These are phyloP conservation scores for Hypselothyrea guttata DNA, from an alignment of 2,888 invertebrate species.

Conservation along the genomic window DNA sequence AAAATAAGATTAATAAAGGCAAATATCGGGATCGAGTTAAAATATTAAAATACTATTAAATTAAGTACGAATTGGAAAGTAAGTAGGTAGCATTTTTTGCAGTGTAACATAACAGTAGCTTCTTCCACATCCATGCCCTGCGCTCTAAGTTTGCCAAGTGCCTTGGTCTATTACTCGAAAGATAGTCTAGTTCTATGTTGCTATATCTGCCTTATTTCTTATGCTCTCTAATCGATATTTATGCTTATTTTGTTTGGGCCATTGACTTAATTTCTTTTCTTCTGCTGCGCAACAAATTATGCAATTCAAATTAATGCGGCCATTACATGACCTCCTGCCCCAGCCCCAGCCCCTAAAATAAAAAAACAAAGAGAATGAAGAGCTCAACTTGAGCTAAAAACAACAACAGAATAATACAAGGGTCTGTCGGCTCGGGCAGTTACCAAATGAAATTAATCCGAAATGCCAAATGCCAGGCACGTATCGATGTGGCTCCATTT, in stretches of 20 bases:
- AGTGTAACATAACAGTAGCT: neutral
- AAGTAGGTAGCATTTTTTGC: too few species aligned
- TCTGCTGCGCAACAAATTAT: slow-evolving; percentile 68
- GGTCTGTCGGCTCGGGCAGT: slow-evolving; percentile 17
- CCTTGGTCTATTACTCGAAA: slow-evolving; percentile 37
- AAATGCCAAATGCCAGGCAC: slow-evolving; percentile 76
- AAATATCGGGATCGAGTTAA: too few species aligned
- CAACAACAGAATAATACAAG: slow-evolving; percentile 7
- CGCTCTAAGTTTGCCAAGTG: slow-evolving; percentile 20
- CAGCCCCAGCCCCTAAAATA: neutral
- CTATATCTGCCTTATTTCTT: neutral
- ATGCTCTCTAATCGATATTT: slow-evolving; percentile 66
- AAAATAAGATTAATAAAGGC: too few species aligned
- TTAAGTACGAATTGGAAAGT: too few species aligned
- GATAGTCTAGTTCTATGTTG: neutral
- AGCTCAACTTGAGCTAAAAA: slow-evolving; percentile 6
- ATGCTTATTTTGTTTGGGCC: slow-evolving; percentile 67
- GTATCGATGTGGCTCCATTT: slow-evolving; percentile 70
- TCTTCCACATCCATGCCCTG: slow-evolving; percentile 14
- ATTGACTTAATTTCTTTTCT: slow-evolving; percentile 71
- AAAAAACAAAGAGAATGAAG: slow-evolving; percentile 16
- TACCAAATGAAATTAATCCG: slow-evolving; percentile 78
- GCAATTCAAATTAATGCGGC: slow-evolving; percentile 74
- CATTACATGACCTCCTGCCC: slow-evolving; percentile 46
- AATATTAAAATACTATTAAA: too few species aligned